These are phyloP conservation scores for Zonotrichia albicollis DNA, from an alignment of 2,797 vertebrate species.

Conservation along the genomic window DNA sequence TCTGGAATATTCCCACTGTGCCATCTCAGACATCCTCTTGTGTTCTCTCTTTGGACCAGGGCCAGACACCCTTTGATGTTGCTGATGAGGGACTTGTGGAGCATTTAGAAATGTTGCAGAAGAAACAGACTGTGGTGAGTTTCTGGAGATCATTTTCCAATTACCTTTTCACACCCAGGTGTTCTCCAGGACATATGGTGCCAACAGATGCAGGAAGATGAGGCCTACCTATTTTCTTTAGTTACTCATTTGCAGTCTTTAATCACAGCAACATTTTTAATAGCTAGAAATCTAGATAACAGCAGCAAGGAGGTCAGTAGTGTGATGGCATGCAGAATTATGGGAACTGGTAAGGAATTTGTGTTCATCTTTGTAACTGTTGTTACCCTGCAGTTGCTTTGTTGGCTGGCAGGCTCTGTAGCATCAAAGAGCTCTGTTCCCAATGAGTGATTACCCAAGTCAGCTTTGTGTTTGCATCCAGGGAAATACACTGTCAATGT, in stretches of 20 bases:
- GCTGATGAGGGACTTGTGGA: slow-evolving; percentile 79
- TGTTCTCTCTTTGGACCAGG: slow-evolving; percentile 50
- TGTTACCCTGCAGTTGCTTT: neutral
- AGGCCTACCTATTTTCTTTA: neutral
- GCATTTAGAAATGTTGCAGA: slow-evolving; percentile 80
- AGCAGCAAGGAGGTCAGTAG: neutral
- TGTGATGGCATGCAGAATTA: neutral
- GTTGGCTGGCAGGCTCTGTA: neutral
- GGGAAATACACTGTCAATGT: neutral
- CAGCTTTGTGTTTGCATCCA: neutral
- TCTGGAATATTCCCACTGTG: neutral
- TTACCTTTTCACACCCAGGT: neutral
- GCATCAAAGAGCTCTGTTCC: neutral
- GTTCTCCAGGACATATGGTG: neutral
- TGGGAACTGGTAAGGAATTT: neutral
- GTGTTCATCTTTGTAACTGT: neutral
- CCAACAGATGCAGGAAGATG: neutral
- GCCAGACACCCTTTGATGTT: slow-evolving; percentile 79
- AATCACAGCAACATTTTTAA: neutral
- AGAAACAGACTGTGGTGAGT: slow-evolving; percentile 79
- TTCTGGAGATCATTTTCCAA: neutral
- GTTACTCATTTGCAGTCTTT: neutral
- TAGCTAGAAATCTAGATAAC: neutral
- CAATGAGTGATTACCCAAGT: neutral
- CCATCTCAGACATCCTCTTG: neutral